phyloP scores from a whole-genome alignment of 64 coral and sea anemone genomes.

The Stichodactyla mertensii region DNA sequence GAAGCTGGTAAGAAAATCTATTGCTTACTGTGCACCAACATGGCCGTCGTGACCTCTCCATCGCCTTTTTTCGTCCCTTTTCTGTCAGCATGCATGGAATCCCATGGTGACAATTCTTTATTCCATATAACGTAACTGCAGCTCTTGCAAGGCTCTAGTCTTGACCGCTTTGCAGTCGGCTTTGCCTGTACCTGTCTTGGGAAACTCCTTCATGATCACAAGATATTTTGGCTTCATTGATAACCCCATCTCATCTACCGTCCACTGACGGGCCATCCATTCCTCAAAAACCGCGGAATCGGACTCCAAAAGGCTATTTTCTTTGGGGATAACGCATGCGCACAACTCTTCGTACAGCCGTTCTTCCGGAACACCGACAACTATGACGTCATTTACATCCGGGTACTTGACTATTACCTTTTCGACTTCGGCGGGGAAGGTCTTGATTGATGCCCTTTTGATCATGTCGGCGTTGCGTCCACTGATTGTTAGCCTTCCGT shows the following conservation, averaged over 20 bases:
- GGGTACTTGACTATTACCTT: slow-evolving; percentile 8
- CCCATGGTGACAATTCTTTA: not conserved
- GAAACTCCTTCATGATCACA: not conserved
- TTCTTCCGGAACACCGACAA: slow-evolving; percentile 31
- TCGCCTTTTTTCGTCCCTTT: too few relatives aligned
- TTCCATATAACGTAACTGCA: not conserved
- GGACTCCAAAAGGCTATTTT: not conserved
- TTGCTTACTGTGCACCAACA: too few relatives aligned
- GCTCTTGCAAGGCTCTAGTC: not conserved
- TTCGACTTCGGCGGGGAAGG: slow-evolving; percentile 35
- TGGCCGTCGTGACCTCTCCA: too few relatives aligned
- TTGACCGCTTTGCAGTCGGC: not conserved
- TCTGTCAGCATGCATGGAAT: too few relatives aligned
- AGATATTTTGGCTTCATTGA: slow-evolving; percentile 6
- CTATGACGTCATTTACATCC: slow-evolving; percentile 6
- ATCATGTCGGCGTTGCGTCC: slow-evolving; percentile 21
- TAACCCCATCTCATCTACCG: not conserved
- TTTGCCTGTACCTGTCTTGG: not conserved
- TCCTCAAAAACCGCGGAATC: not conserved
- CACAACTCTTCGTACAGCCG: slow-evolving; percentile 14
- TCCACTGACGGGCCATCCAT: not conserved
- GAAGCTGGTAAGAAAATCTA: too few relatives aligned
- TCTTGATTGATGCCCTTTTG: slow-evolving; percentile 14
- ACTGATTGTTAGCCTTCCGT: slow-evolving; percentile 32
- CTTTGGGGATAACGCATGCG: slow-evolving; percentile 18